A percentile compares a stretch with the other conserved stretches of the same genome.
Conservation (phyloP, 92 coral and sea anemone species). For the Palythoa heliodiscus region DNA sequence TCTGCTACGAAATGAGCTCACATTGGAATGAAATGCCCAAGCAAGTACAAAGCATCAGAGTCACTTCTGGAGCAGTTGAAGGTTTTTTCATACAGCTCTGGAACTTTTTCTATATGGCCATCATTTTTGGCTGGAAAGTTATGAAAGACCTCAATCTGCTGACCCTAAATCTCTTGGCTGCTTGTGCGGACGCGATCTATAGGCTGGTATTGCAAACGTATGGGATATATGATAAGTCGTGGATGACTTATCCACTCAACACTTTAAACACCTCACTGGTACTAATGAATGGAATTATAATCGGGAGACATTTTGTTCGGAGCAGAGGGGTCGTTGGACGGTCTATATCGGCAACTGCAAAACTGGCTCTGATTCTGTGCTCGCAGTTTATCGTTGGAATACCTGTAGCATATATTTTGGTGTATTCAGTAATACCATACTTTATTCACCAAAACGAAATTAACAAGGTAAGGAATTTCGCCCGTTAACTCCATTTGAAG, state of each 20-base stretch:
- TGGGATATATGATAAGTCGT: constrained; percentile 47
- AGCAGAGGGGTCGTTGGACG: neutral
- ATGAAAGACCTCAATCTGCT: constrained; percentile 55
- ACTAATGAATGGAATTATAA: constrained; percentile 30
- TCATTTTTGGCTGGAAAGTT: constrained; percentile 56
- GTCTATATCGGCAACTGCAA: constrained; percentile 2
- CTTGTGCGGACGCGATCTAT: constrained; percentile 46
- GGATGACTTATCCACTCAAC: constrained; percentile 57
- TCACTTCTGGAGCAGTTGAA: constrained; percentile 47
- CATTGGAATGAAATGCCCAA: constrained; percentile 48
- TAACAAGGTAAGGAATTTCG: constrained; percentile 32
- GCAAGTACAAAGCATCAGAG: constrained; percentile 46
- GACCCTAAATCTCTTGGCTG: constrained; percentile 50
- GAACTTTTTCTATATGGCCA: constrained; percentile 53
- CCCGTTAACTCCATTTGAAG: too few species aligned
- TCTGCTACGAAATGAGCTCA: constrained; percentile 44
- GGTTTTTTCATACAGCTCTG: constrained; percentile 59
- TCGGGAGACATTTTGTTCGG: constrained; percentile 41
- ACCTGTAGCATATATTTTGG: constrained; percentile 39
- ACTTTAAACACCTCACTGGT: constrained; percentile 25
- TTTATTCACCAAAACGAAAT: constrained; percentile 47
- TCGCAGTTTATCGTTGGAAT: constrained; percentile 60
- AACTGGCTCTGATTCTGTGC: constrained; percentile 47
- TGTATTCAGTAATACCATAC: constrained; percentile 52
- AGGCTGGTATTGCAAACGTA: constrained; percentile 49